Evolutionary conservation across 2,113 vertebrate species (phyloP).

Genomic region (Caranx melampygus): DNA sequence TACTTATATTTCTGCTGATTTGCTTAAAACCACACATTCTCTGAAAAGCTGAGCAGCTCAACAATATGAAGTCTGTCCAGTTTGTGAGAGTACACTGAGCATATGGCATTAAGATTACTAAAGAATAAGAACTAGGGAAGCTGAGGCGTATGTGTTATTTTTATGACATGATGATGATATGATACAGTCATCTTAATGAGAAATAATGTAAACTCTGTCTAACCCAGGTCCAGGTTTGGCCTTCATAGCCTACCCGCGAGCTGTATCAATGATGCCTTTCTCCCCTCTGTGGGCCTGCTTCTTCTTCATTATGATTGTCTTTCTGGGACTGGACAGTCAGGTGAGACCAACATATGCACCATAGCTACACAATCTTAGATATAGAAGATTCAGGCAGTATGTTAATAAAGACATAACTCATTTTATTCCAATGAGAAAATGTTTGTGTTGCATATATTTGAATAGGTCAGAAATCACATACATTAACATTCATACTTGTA

Average conservation of each 20-base stretch:
- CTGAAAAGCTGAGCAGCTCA: too few species aligned
- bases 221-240: conserved; percentile 93
- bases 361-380: background rate
- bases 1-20: background rate
- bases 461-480: background rate
- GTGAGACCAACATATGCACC: conserved; percentile 73
- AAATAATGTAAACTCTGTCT: conserved; percentile 32
- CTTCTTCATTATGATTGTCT: conserved; percentile 97
- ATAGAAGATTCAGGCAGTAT: background rate
- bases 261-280: conserved; percentile 97
- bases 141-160: too few species aligned
- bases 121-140: background rate
- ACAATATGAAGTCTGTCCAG: background rate
- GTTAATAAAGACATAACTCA: background rate
- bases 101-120: too few species aligned
- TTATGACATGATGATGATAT: too few species aligned
- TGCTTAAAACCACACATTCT: background rate
- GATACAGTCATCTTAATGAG: background rate
- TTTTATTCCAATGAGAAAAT: background rate
- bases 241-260: conserved; percentile 97
- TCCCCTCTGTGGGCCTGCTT: conserved; percentile 95
- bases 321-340: conserved; percentile 96
- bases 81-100: too few species aligned
- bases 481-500: background rate
- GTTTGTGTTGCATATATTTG: background rate